Base-by-base conservation (phyloP, 2,888 invertebrate genomes). In the Plebejus argus region DNA sequence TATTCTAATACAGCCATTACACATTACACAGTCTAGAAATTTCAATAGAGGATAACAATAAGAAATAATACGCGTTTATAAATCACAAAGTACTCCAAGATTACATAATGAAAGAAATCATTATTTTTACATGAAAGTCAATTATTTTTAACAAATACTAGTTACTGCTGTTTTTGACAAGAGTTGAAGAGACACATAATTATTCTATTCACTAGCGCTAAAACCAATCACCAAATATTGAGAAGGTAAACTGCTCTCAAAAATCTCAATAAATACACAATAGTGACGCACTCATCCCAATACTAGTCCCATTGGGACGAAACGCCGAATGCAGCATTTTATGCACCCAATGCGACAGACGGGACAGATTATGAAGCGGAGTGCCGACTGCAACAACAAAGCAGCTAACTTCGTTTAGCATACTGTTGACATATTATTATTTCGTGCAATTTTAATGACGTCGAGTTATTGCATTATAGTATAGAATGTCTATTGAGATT, bases 281-380 rank as follows among this genome's bases (percentile, higher is more conserved):
- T 58, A 58, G 20, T 58, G 58, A 20, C 8, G 58, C 20, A 61
- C 10, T 61, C 3, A 4, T 23, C 23, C 61, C 61, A 61, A n/a
- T 23, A 61, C 3, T 23, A 23, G 23, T 58, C n/a, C 20, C 2
- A 20, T 20, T 61, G 23, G 61, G 61, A 61, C 23, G 23, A 66
- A 66, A 15, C 28, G 28, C 15, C 1, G 56, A 77, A 66, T 35
- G 76, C 78, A 39, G 77, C 77, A 78, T 78, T 80, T 81, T 80
- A 79, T 78, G 76, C 79, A 77, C 77, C 78, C 45, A 45, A 78
- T n/a, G 76, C 2, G 28, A 66, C 28, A 66, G 66, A 28, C 28
- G 28, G 58, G 45, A 58, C 58, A 61, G 61, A 33, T 80, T 83
- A 81, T 79, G 80, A 81, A 82, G 78, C 78, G 78, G 49, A 79